phyloP scores from a whole-genome alignment of 2,113 vertebrate species.

The Seriola quinqueradiata region DNA sequence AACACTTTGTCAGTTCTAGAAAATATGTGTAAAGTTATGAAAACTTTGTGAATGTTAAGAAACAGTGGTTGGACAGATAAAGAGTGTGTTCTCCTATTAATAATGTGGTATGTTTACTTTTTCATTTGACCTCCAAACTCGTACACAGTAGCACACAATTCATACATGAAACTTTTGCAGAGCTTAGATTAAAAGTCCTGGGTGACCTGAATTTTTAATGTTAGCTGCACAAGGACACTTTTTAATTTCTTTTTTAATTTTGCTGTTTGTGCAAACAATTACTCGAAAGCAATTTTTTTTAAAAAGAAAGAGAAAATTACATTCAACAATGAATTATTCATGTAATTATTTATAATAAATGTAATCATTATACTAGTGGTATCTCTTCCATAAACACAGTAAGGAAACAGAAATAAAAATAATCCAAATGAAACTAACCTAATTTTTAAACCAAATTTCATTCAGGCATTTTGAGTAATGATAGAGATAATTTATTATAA shows the following conservation, averaged over 20 bases:
- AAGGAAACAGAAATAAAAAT: slow-evolving; percentile 1
- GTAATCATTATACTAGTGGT: slow-evolving; percentile 51
- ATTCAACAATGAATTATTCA: slow-evolving; percentile 68
- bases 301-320: neutral
- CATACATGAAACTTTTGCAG: neutral
- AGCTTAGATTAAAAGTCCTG: neutral
- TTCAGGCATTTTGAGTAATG: slow-evolving; percentile 35
- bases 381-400: slow-evolving; percentile 40
- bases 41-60: neutral
- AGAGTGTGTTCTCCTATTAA: neutral
- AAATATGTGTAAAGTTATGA: too few relatives aligned
- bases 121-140: neutral
- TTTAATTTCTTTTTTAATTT: neutral
- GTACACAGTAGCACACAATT: too few relatives aligned
- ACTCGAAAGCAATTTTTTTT: slow-evolving; percentile 38
- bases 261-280: slow-evolving; percentile 12
- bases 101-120: neutral
- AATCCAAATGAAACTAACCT: slow-evolving; percentile 8
- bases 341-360: slow-evolving; percentile 56
- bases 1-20: too few relatives aligned
- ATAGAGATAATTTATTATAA: neutral
- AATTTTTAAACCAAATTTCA: slow-evolving; percentile 32
- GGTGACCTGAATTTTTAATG: neutral
- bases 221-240: neutral
- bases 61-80: neutral